These are phyloP conservation scores for Zele albiditarsus DNA, from an alignment of 2,888 invertebrate species.

Conservation along the genomic window DNA sequence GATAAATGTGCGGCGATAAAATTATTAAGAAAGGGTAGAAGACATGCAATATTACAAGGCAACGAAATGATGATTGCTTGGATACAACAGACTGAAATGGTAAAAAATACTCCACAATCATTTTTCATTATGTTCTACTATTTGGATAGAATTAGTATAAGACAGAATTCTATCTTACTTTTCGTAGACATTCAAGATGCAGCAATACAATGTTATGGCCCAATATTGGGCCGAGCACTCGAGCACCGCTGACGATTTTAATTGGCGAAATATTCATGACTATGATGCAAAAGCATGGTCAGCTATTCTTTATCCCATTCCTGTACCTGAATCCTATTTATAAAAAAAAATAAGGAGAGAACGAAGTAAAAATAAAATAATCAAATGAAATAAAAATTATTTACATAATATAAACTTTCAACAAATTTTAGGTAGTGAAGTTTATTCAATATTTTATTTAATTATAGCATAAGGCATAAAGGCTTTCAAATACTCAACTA, in stretches of 20 bases:
- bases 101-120: slow-evolving; percentile 37
- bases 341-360: background rate
- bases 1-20: slow-evolving; percentile 21
- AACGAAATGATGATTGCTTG: slow-evolving; percentile 55
- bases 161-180: background rate
- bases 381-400: background rate
- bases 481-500: slow-evolving; percentile 52
- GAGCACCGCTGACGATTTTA: slow-evolving; percentile 43
- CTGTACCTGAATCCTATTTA: slow-evolving; percentile 49
- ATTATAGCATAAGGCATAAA: slow-evolving; percentile 54
- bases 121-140: too few species aligned
- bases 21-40: slow-evolving; percentile 50
- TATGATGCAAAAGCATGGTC: slow-evolving; percentile 57
- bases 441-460: slow-evolving; percentile 58
- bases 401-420: background rate
- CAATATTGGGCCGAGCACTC: slow-evolving; percentile 59
- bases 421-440: slow-evolving; percentile 55
- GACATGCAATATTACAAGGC: slow-evolving; percentile 45
- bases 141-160: background rate
- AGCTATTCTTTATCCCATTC: slow-evolving; percentile 57
- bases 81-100: slow-evolving; percentile 55
- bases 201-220: slow-evolving; percentile 51
- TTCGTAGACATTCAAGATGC: slow-evolving; percentile 48
- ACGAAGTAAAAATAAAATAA: background rate
- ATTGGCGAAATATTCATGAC: slow-evolving; percentile 58